Percentiles rank a stretch among this genome's conserved stretches.
These are phyloP conservation scores for Circaetus cinerascens DNA, from an alignment of 2,113 vertebrate species.

Conservation along the genomic window DNA sequence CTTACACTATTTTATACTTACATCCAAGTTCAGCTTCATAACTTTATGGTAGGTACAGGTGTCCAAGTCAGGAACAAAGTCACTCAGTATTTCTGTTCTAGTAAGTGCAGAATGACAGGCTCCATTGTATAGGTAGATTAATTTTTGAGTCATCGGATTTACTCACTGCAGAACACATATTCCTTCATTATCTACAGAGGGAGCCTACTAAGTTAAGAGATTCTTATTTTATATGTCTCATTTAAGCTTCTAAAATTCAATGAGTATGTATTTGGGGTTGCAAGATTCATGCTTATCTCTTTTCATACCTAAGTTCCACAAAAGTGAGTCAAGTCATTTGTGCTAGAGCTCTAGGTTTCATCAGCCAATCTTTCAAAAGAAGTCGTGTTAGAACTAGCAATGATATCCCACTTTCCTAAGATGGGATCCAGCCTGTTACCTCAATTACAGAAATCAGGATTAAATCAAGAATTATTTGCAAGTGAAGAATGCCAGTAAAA, in stretches of 20 bases:
- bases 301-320: neutral
- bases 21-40: neutral
- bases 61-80: neutral
- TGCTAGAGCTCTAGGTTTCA: neutral
- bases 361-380: neutral
- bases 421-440: neutral
- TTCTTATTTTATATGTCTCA: neutral
- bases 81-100: neutral
- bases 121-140: neutral
- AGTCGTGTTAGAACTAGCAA: neutral
- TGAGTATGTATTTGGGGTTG: neutral
- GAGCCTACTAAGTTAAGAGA: neutral
- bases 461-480: neutral
- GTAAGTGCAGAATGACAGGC: neutral
- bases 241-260: neutral
- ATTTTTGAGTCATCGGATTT: neutral
- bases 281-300: conserved; percentile 6
- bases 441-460: neutral
- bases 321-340: neutral
- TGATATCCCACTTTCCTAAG: neutral
- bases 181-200: neutral
- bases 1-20: neutral
- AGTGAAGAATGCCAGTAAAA: neutral
- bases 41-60: neutral
- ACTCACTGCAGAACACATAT: neutral